Percentiles rank a stretch among this genome's conserved stretches.
Evolutionary conservation across 1,140 invertebrate genomes (phyloP).

Genomic region (Lysiphlebus fabarum): DNA sequence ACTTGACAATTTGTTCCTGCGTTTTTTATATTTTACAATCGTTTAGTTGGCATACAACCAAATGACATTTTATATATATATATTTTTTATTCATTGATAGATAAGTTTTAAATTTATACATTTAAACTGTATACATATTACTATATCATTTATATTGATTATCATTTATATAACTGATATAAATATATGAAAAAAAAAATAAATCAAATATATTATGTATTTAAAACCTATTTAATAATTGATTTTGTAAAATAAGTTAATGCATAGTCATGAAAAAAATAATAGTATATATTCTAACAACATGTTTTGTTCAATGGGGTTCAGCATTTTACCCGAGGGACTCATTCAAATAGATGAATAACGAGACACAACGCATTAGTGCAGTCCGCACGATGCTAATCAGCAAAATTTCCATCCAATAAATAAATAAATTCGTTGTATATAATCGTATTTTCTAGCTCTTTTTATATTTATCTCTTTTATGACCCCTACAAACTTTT

Average conservation of each 20-base stretch:
- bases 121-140: too few relatives aligned
- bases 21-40: not conserved
- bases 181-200: too few relatives aligned
- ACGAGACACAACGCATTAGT: constrained; percentile 32
- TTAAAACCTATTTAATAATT: too few relatives aligned
- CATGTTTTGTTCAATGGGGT: constrained; percentile 24
- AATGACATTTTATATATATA: constrained; percentile 4
- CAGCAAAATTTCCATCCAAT: constrained; percentile 36
- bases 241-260: too few relatives aligned
- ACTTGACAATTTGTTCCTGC: constrained; percentile 32
- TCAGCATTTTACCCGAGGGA: constrained; percentile 15
- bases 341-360: constrained; percentile 31
- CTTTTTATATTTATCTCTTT: constrained; percentile 33
- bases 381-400: constrained; percentile 32
- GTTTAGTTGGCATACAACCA: constrained; percentile 3
- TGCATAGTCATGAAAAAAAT: too few relatives aligned
- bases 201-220: too few relatives aligned
- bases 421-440: constrained; percentile 39
- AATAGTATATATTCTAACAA: not conserved
- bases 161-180: too few relatives aligned
- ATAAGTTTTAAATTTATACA: too few relatives aligned
- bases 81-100: constrained; percentile 4
- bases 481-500: constrained; percentile 43
- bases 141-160: too few relatives aligned
- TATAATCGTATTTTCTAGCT: constrained; percentile 20